Percentiles rank a stretch among this genome's conserved stretches.
Evolutionary conservation across 2,888 invertebrate genomes (phyloP).

Genomic region (Esperia sulphurella): DNA sequence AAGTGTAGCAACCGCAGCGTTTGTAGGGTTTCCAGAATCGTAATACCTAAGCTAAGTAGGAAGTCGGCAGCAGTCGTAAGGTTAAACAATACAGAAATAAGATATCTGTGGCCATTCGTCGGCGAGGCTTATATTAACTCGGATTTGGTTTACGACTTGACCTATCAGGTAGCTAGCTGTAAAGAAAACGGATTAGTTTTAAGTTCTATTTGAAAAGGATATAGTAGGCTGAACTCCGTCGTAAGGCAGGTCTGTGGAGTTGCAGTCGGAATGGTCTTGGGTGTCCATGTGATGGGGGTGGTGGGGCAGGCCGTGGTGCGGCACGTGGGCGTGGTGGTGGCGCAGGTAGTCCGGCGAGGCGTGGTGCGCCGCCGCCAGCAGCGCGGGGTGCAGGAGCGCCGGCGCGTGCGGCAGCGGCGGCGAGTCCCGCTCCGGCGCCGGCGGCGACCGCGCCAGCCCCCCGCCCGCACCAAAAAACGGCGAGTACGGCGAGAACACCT

Average conservation of each 20-base stretch:
- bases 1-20: conserved; percentile 70
- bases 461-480: conserved; percentile 88
- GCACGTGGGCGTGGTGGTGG: conserved; percentile 87
- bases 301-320: conserved; percentile 86
- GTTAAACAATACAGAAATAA: conserved; percentile 79
- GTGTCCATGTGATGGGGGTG: conserved; percentile 90
- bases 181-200: background rate
- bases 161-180: background rate
- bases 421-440: conserved; percentile 86
- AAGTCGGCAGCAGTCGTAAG: conserved; percentile 72
- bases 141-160: conserved; percentile 26
- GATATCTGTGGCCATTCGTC: conserved; percentile 63
- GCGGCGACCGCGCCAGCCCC: conserved; percentile 76
- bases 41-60: conserved; percentile 67
- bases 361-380: conserved; percentile 90
- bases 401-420: conserved; percentile 92
- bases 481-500: conserved; percentile 94
- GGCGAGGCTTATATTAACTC: conserved; percentile 38
- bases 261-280: conserved; percentile 94
- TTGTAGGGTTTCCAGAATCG: conserved; percentile 73
- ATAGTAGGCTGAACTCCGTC: conserved; percentile 97
- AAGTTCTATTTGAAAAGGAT: conserved; percentile 86
- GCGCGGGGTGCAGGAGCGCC: conserved; percentile 90
- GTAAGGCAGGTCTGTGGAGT: conserved; percentile 93
- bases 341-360: conserved; percentile 87